phyloP scores from a whole-genome alignment of 2,113 vertebrate species.

The Microtus oregoni region DNA sequence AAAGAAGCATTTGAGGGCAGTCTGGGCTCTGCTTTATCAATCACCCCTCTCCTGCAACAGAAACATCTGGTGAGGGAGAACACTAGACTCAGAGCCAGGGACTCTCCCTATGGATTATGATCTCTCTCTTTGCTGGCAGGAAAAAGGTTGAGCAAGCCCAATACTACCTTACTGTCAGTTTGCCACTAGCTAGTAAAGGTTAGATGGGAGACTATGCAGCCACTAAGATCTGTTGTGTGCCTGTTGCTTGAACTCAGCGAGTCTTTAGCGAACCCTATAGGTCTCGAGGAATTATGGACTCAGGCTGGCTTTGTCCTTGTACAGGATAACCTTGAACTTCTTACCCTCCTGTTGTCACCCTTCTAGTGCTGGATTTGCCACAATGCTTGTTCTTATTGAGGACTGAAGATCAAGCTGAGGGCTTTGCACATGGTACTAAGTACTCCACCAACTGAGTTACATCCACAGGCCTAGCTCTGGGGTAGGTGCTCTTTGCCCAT shows the following conservation, averaged over 20 bases:
- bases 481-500: background rate
- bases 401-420: background rate
- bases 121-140: background rate
- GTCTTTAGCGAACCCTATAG: background rate
- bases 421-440: background rate
- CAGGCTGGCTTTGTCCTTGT: background rate
- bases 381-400: background rate
- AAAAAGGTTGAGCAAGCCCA: background rate
- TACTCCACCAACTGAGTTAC: background rate
- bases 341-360: background rate
- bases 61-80: background rate
- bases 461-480: background rate
- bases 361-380: background rate
- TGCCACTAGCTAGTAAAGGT: background rate
- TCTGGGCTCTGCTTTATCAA: background rate
- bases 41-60: background rate
- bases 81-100: background rate
- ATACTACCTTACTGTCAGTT: background rate
- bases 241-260: background rate
- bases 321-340: background rate
- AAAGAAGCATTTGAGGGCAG: background rate
- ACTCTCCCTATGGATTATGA: background rate
- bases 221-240: background rate
- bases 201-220: background rate
- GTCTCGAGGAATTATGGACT: background rate